phyloP scores from a whole-genome alignment of 2,113 vertebrate genomes.

The Acanthochromis polyacanthus region DNA sequence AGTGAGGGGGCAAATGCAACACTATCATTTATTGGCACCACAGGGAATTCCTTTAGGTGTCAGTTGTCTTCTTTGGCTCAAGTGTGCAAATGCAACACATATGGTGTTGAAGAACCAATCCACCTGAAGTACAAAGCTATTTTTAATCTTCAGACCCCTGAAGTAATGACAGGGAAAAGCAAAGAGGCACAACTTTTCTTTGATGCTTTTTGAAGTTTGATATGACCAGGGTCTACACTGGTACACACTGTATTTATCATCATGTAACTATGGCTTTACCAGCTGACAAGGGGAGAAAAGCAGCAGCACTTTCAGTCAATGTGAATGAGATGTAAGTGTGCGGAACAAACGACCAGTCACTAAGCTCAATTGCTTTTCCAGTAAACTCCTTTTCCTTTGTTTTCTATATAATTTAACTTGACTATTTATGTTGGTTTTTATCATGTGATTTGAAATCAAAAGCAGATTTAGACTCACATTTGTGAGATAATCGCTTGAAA shows the following conservation, averaged over 20 bases:
- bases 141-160: neutral
- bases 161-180: neutral
- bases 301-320: neutral
- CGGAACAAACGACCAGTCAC: neutral
- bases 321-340: neutral
- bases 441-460: neutral
- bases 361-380: neutral
- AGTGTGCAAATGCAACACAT: constrained; percentile 40
- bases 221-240: neutral
- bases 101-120: constrained; percentile 1
- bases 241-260: neutral
- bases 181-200: neutral
- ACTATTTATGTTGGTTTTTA: neutral
- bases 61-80: constrained; percentile 31
- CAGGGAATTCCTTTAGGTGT: constrained; percentile 50
- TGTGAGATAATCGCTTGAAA: neutral
- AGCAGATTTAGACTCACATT: too few relatives aligned
- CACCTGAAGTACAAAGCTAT: neutral
- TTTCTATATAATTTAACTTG: neutral
- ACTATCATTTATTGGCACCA: constrained; percentile 55
- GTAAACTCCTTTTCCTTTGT: neutral
- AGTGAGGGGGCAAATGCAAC: constrained; percentile 58
- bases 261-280: neutral
- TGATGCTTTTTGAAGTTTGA: neutral
- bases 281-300: neutral